A percentile compares a stretch with the other conserved stretches of the same genome.
phyloP scores from a whole-genome alignment of 2,113 vertebrate genomes.

The Perca flavescens region DNA sequence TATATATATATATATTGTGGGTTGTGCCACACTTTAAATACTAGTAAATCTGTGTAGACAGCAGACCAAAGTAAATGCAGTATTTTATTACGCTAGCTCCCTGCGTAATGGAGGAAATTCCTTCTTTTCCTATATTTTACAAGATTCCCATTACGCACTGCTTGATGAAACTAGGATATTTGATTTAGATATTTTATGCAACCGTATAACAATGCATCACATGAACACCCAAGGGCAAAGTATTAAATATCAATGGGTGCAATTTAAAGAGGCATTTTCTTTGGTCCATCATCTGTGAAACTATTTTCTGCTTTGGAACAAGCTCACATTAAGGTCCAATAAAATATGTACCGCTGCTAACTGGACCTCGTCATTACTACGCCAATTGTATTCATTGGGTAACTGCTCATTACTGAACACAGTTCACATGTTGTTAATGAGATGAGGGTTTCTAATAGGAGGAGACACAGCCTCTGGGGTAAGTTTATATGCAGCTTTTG shows the following conservation, averaged over 20 bases:
- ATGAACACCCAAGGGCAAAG: slow-evolving; percentile 25
- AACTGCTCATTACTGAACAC: slow-evolving; percentile 62
- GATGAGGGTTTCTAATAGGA: slow-evolving; percentile 46
- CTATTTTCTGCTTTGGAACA: slow-evolving; percentile 41
- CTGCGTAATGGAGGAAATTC: slow-evolving; percentile 55
- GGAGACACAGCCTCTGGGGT: slow-evolving; percentile 40
- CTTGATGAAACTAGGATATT: slow-evolving; percentile 52
- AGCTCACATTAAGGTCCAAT: slow-evolving; percentile 58
- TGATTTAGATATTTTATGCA: slow-evolving; percentile 46
- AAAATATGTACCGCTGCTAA: slow-evolving; percentile 56
- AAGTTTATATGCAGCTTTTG: slow-evolving; percentile 45
- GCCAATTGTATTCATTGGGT: slow-evolving; percentile 49
- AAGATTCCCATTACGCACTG: slow-evolving; percentile 42
- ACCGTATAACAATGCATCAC: slow-evolving; percentile 27
- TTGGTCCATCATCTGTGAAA: slow-evolving; percentile 34
- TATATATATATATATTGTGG: neutral
- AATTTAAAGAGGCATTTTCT: slow-evolving; percentile 55
- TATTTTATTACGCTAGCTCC: slow-evolving; percentile 42
- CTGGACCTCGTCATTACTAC: slow-evolving; percentile 43
- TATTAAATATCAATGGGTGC: slow-evolving; percentile 32
- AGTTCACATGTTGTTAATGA: slow-evolving; percentile 71
- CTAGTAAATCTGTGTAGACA: slow-evolving; percentile 1
- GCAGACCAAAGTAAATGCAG: slow-evolving; percentile 42
- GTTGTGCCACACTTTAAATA: neutral
- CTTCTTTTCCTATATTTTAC: slow-evolving; percentile 63